Conservation (phyloP, 2,888 invertebrate species). For the Melinaea menophilus region DNA sequence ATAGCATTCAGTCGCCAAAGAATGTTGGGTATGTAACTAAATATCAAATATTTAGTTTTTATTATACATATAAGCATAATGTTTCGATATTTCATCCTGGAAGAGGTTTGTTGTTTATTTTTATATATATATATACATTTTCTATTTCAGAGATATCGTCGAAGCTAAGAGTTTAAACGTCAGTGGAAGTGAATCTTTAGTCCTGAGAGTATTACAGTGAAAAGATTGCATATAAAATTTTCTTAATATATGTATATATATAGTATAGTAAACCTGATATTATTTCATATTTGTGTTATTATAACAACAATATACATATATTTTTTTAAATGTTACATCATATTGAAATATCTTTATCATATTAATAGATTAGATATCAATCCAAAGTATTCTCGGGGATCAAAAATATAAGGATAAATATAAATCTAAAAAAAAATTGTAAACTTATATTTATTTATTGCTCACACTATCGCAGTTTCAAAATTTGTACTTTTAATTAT, state of each 20-base stretch:
- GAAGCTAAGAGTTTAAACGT: conserved; percentile 51
- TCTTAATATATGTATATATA: too few relatives aligned
- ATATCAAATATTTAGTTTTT: background rate
- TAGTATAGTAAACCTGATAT: too few relatives aligned
- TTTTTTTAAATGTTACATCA: too few relatives aligned
- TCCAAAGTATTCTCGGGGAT: too few relatives aligned
- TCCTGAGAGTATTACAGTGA: conserved; percentile 50
- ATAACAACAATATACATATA: too few relatives aligned
- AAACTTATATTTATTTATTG: too few relatives aligned
- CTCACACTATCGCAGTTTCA: background rate
- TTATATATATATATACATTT: conserved; percentile 10
- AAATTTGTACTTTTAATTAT: background rate
- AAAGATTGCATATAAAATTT: background rate
- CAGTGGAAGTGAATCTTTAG: conserved; percentile 59
- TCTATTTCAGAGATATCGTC: conserved; percentile 58
- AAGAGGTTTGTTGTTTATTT: background rate
- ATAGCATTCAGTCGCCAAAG: conserved; percentile 71
- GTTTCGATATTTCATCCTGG: background rate
- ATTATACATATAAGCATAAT: background rate
- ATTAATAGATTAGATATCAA: too few relatives aligned
- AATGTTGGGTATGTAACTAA: conserved; percentile 64
- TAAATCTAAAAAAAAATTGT: too few relatives aligned
- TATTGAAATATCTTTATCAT: too few relatives aligned
- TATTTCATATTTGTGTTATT: too few relatives aligned
- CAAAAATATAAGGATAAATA: too few relatives aligned